phyloP scores from a whole-genome alignment of 2,888 invertebrate species.

The Melieria picta region DNA sequence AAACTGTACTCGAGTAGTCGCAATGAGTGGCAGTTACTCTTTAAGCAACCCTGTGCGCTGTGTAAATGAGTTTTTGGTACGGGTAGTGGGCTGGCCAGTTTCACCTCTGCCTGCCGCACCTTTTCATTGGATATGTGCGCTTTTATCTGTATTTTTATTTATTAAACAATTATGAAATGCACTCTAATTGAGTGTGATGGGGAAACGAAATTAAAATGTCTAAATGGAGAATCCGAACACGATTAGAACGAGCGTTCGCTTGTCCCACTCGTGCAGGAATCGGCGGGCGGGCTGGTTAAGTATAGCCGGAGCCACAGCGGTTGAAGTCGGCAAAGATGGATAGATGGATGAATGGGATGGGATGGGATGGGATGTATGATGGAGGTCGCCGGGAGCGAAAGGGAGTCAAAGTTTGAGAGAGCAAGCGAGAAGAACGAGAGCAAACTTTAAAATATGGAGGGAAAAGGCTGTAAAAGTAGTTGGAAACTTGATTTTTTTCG shows the following conservation, averaged over 20 bases:
- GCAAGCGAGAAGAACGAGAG: conserved; percentile 16
- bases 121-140: neutral
- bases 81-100: too few species aligned
- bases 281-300: too few species aligned
- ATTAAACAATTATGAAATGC: conserved; percentile 62
- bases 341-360: too few species aligned
- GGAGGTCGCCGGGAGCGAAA: too few species aligned
- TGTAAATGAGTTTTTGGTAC: too few species aligned
- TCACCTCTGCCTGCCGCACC: conserved; percentile 1
- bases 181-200: conserved; percentile 60
- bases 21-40: too few species aligned
- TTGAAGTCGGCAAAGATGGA: too few species aligned
- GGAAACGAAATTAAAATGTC: conserved; percentile 46
- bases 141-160: conserved; percentile 41
- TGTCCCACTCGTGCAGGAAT: too few species aligned
- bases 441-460: conserved; percentile 17
- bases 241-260: neutral
- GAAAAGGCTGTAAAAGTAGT: conserved; percentile 1
- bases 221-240: conserved; percentile 24
- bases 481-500: conserved; percentile 24
- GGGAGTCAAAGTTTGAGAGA: conserved; percentile 9
- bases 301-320: too few species aligned
- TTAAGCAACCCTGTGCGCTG: too few species aligned
- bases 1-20: too few species aligned
- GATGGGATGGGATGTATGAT: too few species aligned